Base-by-base conservation (phyloP, 2,888 invertebrate species). In the Archips xylosteana region DNA sequence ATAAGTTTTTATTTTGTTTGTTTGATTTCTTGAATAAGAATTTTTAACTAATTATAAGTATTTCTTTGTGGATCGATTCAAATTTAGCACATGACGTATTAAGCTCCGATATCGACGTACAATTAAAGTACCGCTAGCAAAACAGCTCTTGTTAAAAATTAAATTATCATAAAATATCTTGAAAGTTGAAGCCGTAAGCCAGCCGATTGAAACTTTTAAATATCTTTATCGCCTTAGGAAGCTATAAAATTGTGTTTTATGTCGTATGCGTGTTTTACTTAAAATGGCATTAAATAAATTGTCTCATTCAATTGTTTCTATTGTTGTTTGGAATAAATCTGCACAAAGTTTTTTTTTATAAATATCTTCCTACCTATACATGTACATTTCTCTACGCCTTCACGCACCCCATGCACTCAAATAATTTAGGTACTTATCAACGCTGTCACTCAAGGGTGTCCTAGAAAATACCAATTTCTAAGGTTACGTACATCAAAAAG, bases 131-230 rank as follows among this genome's bases (percentile, higher is more conserved):
- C 23, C 23, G 23, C 1, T 23, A 23, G 23, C 23, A 23, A 23
- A 23, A 23, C 23, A 23, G 23, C 23, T 23, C 23, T 23, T 23
- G 23, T 23, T 23, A 23, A 23, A 9, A 9, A 42, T 42, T 42
- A 9, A 42, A 5, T 36, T 8, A 12, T 10, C 54, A n/a, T 39
- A 47, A 32, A 45, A 57, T 67, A 67, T 42, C 9, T 67, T 9
- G 59, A 32, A 67, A 67, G 45, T n/a, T n/a, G 13, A 13, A n/a
- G 42, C 34, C 67, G n/a, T 74, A 65, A 62, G 57, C 15, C 32
- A n/a, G 42, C 12, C 75, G 70, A 78, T 79, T 77, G 77, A 77
- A 77, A 78, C 72, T 79, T 79, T 77, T 65, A 73, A 70, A 74
- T 68, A 23, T 39, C 61, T 61, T 59, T 36, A 49, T 68, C 61